Evolutionary conservation across 2,888 invertebrate genomes (phyloP).

Genomic region (Dynastes grantii): DNA sequence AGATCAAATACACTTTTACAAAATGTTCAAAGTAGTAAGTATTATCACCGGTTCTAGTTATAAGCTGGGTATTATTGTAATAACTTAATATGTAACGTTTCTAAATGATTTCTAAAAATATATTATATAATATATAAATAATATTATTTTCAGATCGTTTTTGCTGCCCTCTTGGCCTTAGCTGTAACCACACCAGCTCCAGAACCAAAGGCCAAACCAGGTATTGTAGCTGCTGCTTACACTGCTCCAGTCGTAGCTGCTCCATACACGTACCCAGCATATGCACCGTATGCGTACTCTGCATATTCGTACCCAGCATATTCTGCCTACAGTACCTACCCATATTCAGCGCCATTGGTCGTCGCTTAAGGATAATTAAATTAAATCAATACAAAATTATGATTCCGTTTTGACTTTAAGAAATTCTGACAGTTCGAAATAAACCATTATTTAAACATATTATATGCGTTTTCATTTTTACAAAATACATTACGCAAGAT

Average conservation of each 20-base stretch:
- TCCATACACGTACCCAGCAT: not conserved
- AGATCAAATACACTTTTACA: constrained; percentile 21
- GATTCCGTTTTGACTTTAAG: constrained; percentile 21
- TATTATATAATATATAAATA: too few relatives aligned
- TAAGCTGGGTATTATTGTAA: not conserved
- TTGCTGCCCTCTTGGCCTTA: constrained; percentile 71
- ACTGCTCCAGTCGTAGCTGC: constrained; percentile 36
- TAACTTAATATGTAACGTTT: too few relatives aligned
- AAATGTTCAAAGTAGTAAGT: constrained; percentile 52
- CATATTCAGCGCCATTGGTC: constrained; percentile 62
- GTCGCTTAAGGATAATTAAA: constrained; percentile 41
- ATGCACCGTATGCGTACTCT: constrained; percentile 36
- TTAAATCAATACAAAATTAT: too few relatives aligned
- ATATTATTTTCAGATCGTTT: constrained; percentile 68
- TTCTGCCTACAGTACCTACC: constrained; percentile 63
- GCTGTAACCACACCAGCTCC: constrained; percentile 70
- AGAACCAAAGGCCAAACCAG: constrained; percentile 55
- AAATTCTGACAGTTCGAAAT: constrained; percentile 2
- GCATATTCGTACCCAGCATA: constrained; percentile 57
- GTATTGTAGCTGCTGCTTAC: constrained; percentile 66
- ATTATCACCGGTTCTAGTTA: not conserved
- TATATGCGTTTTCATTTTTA: not conserved
- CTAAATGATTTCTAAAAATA: too few relatives aligned
- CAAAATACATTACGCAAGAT: not conserved
- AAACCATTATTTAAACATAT: not conserved